These are phyloP conservation scores for Parascotia fuliginaria DNA, from an alignment of 2,888 invertebrate species.

Conservation along the genomic window DNA sequence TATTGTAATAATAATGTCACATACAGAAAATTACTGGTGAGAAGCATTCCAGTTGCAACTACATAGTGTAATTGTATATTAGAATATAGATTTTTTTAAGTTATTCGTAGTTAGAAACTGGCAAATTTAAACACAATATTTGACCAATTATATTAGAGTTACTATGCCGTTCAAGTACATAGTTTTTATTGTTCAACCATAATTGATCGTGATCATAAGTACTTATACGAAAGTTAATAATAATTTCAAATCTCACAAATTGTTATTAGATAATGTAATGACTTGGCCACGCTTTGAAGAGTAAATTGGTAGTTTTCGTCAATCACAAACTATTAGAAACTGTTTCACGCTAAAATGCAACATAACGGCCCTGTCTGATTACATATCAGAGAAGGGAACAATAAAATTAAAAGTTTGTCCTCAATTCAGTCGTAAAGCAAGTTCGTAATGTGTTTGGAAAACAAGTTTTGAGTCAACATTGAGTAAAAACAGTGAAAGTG, in stretches of 20 bases:
- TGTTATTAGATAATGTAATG: not conserved
- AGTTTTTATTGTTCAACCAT: too few relatives aligned
- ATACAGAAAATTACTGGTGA: not conserved
- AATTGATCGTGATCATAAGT: too few relatives aligned
- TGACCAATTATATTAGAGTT: too few relatives aligned
- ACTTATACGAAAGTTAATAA: too few relatives aligned
- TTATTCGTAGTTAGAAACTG: too few relatives aligned
- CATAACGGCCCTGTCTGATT: constrained; percentile 10
- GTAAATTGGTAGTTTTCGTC: constrained; percentile 13
- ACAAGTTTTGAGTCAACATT: constrained; percentile 41
- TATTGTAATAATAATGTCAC: constrained; percentile 1
- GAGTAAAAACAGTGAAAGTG: constrained; percentile 43
- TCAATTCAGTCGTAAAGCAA: constrained; percentile 17
- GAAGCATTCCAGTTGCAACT: too few relatives aligned
- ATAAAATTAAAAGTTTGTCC: constrained; percentile 23
- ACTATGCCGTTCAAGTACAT: too few relatives aligned
- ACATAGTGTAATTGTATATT: too few relatives aligned
- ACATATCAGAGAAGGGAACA: constrained; percentile 11
- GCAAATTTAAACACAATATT: too few relatives aligned
- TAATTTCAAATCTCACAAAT: not conserved
- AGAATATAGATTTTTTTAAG: too few relatives aligned
- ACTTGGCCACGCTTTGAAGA: not conserved
- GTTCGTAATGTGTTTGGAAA: constrained; percentile 28
- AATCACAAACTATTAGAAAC: constrained; percentile 16
- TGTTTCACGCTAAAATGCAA: constrained; percentile 14